Base-by-base conservation (phyloP, 2,888 invertebrate genomes). In the Drosophila silvestris region DNA sequence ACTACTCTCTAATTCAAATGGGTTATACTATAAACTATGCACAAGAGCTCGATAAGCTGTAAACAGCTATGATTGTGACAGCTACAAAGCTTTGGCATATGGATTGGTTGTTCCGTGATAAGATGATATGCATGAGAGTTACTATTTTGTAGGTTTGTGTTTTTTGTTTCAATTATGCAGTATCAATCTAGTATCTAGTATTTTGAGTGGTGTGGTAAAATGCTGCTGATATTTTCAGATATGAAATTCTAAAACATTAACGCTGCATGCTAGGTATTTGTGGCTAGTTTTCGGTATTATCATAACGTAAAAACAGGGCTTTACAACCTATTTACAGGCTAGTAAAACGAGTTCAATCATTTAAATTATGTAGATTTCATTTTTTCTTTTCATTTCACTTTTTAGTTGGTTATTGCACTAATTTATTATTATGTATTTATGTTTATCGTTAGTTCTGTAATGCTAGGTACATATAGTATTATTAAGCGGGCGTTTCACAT, bases 281-380 rank as follows among this genome's bases (percentile, higher is more conserved):
- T 81, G 72, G 77, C 78, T 81, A 72, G 70, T 77, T 76, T 71
- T 65, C 77, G 72, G 67, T 77, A 68, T 79, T 73, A 79, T 81
- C 79, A 77, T 89, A 86, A 88, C 83, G 85, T 86, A 84, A 90
- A 92, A 92, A 91, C 93, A 93, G 92, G 92, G 93, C 92, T 93
- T 93, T 93, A 93, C 92, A 93, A 93, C 92, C 93, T 92, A 92
- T 86, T 92, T 93, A 93, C 92, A 93, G 92, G 93, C 92, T 93
- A 93, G 92, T 93, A 93, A 93, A 93, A 93, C 92, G 92, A 93
- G 92, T 93, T 93, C 80, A 90, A 89, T 89, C 91, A 81, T 77
- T 83, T 61, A 28, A 67, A 75, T 85, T 76, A 70, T 64, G 47
- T 60, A 65, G 70, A 59, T 37, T 51, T 57, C 44, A 58, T 28